Evolutionary conservation across 2,888 invertebrate genomes (phyloP), one percentile per base, ranked within the genome.

Genomic region (Drosophila formosana): DNA sequence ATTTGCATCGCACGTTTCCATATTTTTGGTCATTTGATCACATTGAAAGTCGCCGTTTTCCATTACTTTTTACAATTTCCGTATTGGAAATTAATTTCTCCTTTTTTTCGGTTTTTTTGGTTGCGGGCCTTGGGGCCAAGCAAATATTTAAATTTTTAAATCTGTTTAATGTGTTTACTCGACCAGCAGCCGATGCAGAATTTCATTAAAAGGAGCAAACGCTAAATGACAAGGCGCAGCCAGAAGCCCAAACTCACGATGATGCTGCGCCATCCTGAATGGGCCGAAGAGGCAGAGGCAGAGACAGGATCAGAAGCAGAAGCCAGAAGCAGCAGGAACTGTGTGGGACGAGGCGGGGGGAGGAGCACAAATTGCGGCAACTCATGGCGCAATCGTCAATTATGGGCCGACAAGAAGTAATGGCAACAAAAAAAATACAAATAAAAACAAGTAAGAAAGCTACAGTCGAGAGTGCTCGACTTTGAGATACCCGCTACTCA

Each of bases 331-430:
- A 18, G 18, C 18, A 18, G 18, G 18, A 18, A 18, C 18, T 18
- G 18, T 18, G 18, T 1, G 18, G 18, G 1, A 18, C 18, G 18
- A 18, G 5, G 39, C 13, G 32, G 41, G 53, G 37, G 60, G 34
- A 57, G 51, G 71, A 39, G 56, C 71, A 8, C 51, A 80, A 88
- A 81, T 84, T 75, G 82, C 85, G 78, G 73, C 89, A 80, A 85
- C 75, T 85, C 84, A 85, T 85, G 82, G 80, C 80, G 82, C 80
- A 85, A 85, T 85, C 84, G 89, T 88, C 89, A 89, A 85, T 85
- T 85, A 89, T 89, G 88, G 82, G 66, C 72, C 80, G 77, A 82
- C 89, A 84, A 85, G 77, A 80, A 84, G 56, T 71, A 73, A 80
- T 77, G 61, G 69, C 69, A 32, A 7, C 3, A 32, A 52, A 60